Conservation (phyloP, 2,888 invertebrate species). For the Nymphalis polychloros region DNA sequence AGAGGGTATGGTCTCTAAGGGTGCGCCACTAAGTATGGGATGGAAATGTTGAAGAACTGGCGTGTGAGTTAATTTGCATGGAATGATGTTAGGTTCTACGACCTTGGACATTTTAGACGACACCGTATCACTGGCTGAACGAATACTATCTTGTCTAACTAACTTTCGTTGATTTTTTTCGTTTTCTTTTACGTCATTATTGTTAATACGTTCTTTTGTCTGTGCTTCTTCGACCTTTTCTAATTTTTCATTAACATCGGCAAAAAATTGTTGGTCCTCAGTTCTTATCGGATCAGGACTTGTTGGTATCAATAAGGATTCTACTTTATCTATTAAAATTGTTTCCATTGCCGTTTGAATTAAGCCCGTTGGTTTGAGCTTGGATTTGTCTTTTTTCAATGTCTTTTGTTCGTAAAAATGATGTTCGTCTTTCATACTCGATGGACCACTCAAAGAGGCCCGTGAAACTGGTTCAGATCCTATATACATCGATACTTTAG, state of each 20-base stretch:
- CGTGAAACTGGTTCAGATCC: constrained; percentile 74
- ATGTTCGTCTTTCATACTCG: constrained; percentile 54
- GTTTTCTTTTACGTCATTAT: constrained; percentile 17
- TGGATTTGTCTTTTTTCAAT: constrained; percentile 52
- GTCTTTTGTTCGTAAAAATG: constrained; percentile 50
- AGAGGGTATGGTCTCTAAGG: constrained; percentile 73
- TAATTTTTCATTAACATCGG: constrained; percentile 67
- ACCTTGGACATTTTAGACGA: constrained; percentile 68
- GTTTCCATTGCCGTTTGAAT: constrained; percentile 81
- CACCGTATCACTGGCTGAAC: constrained; percentile 50
- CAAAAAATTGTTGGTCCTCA: constrained; percentile 64
- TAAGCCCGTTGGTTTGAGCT: constrained; percentile 65
- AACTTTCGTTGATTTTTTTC: constrained; percentile 54
- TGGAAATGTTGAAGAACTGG: constrained; percentile 68
- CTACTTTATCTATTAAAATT: constrained; percentile 80
- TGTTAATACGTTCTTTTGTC: constrained; percentile 37
- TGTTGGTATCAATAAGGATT: constrained; percentile 66
- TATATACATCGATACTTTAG: constrained; percentile 73
- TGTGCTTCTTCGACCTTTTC: constrained; percentile 62
- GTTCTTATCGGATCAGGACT: constrained; percentile 57
- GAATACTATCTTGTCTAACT: constrained; percentile 65
- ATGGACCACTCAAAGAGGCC: constrained; percentile 63
- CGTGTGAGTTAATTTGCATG: constrained; percentile 54
- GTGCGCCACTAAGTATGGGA: constrained; percentile 63
- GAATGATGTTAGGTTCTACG: constrained; percentile 50